Evolutionary conservation across 1,140 invertebrate genomes (phyloP).

Genomic region (Bursaphelenchus mucronatus): DNA sequence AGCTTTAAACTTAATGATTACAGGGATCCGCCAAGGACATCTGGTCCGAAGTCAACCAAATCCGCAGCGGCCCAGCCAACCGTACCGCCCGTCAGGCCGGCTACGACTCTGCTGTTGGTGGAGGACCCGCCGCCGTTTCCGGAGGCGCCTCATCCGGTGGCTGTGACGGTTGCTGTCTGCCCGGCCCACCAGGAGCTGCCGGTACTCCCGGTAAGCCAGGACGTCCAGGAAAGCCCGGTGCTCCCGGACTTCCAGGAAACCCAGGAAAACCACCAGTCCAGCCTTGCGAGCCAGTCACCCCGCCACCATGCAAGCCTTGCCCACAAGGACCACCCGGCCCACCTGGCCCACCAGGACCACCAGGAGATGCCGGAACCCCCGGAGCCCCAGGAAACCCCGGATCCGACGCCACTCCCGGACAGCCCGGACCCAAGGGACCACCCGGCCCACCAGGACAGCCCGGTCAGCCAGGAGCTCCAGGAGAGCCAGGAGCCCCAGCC

Average conservation of each 20-base stretch:
- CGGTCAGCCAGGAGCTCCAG: slow-evolving; percentile 32
- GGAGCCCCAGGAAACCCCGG: slow-evolving; percentile 26
- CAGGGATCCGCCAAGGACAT: slow-evolving; percentile 55
- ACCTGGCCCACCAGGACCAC: slow-evolving; percentile 15
- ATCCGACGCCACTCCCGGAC: slow-evolving; percentile 18
- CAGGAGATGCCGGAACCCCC: slow-evolving; percentile 28
- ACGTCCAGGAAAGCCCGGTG: slow-evolving; percentile 26
- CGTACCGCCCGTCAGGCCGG: slow-evolving; percentile 55
- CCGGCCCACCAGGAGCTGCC: slow-evolving; percentile 21
- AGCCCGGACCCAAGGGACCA: slow-evolving; percentile 28
- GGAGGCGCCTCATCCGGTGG: slow-evolving; percentile 34
- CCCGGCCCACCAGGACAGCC: slow-evolving; percentile 16
- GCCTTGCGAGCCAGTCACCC: slow-evolving; percentile 50
- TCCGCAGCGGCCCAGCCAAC: slow-evolving; percentile 42
- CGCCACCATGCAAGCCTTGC: slow-evolving; percentile 49
- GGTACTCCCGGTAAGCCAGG: slow-evolving; percentile 27
- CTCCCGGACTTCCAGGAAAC: slow-evolving; percentile 32
- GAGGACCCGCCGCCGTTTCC: slow-evolving; percentile 24
- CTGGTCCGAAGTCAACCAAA: slow-evolving; percentile 54
- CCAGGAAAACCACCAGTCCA: slow-evolving; percentile 46
- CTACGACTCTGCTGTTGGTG: slow-evolving; percentile 36
- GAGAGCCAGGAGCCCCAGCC: slow-evolving; percentile 27
- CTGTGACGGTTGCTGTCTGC: slow-evolving; percentile 53
- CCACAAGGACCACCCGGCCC: slow-evolving; percentile 39
- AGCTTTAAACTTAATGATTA: too few species aligned